These are phyloP conservation scores for Eucera pruinosa DNA, from an alignment of 2,888 invertebrate species.

Conservation along the genomic window DNA sequence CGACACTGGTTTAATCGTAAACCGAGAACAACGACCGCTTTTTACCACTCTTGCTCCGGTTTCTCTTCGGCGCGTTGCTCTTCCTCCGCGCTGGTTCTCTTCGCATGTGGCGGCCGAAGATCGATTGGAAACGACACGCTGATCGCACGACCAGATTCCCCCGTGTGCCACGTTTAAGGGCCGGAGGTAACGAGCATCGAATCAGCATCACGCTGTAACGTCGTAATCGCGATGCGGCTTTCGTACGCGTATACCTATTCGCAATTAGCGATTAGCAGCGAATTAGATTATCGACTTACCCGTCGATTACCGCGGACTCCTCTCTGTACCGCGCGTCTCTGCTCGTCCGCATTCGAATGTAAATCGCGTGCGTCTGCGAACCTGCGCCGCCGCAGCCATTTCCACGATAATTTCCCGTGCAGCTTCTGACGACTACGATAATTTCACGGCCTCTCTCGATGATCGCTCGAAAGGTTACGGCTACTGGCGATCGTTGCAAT, in stretches of 20 bases:
- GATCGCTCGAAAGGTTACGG: not conserved
- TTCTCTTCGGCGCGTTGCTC: too few species aligned
- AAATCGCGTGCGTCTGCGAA: constrained; percentile 27
- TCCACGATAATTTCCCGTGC: constrained; percentile 9
- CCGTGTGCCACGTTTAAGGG: not conserved
- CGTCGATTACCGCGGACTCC: constrained; percentile 18
- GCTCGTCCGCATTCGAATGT: constrained; percentile 45
- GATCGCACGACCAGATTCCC: constrained; percentile 11
- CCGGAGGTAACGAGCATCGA: constrained; percentile 18
- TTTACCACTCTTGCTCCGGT: not conserved
- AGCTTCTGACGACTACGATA: not conserved
- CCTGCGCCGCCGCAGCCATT: not conserved
- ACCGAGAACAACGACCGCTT: constrained; percentile 29
- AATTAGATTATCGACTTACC: constrained; percentile 61
- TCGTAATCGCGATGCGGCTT: constrained; percentile 40
- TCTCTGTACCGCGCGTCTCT: not conserved
- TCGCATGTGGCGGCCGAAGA: too few species aligned
- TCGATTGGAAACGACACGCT: constrained; percentile 21
- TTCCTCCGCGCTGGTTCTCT: not conserved
- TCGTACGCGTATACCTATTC: constrained; percentile 37
- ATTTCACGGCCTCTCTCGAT: not conserved
- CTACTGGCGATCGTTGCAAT: not conserved
- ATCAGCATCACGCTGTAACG: constrained; percentile 26
- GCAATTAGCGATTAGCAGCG: constrained; percentile 50
- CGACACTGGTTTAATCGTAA: constrained; percentile 61